Evolutionary conservation across 2,888 invertebrate species (phyloP).

Genomic region (Ephialtes manifestator): DNA sequence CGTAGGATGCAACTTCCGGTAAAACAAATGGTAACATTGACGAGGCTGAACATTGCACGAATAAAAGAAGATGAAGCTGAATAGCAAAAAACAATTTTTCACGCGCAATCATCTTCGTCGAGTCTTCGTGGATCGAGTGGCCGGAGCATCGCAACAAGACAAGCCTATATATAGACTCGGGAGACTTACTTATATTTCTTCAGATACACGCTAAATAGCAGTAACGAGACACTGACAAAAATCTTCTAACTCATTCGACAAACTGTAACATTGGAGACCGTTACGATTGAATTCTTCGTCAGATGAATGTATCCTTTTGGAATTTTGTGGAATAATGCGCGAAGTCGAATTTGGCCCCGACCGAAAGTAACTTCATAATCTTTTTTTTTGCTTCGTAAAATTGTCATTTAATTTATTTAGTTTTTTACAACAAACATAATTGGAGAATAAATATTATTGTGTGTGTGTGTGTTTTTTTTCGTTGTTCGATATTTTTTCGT

Average conservation of each 20-base stretch:
- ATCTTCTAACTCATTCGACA: slow-evolving; percentile 75
- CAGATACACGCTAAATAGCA: slow-evolving; percentile 71
- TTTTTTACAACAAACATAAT: too few species aligned
- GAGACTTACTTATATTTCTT: slow-evolving; percentile 42
- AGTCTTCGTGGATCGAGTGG: slow-evolving; percentile 54
- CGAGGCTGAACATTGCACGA: slow-evolving; percentile 58
- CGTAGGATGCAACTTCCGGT: slow-evolving; percentile 77
- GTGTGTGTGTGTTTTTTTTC: too few species aligned
- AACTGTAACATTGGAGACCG: slow-evolving; percentile 70
- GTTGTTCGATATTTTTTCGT: too few species aligned
- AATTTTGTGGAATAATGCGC: neutral
- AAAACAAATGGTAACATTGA: slow-evolving; percentile 55
- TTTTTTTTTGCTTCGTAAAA: too few species aligned
- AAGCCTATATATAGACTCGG: slow-evolving; percentile 65
- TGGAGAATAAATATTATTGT: too few species aligned
- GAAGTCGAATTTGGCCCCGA: slow-evolving; percentile 58
- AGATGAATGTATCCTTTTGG: neutral
- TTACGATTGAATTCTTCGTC: slow-evolving; percentile 71
- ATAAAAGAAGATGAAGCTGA: neutral
- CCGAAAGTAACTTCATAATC: slow-evolving; percentile 2
- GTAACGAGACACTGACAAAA: slow-evolving; percentile 70
- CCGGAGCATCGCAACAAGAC: neutral
- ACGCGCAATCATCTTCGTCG: slow-evolving; percentile 56
- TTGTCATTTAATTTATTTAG: too few species aligned
- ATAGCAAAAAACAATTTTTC: slow-evolving; percentile 42